phyloP scores from a whole-genome alignment of 2,113 vertebrate species.

The Ascaphus truei region DNA sequence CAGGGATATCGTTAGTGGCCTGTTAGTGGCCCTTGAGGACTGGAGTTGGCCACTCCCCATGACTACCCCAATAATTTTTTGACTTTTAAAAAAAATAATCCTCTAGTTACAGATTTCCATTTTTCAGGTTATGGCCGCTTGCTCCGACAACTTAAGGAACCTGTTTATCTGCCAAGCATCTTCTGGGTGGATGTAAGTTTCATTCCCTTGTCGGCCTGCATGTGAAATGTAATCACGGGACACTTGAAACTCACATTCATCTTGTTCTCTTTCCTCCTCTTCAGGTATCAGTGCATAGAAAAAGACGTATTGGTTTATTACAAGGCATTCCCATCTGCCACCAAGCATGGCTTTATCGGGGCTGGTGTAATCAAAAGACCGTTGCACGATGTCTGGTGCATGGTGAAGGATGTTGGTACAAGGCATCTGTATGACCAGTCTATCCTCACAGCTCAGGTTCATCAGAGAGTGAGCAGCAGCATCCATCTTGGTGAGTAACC shows the following conservation, averaged over 20 bases:
- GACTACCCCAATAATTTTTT: no score
- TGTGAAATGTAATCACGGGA: no score
- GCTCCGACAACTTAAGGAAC: conserved; percentile 74
- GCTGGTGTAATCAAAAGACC: conserved; percentile 77
- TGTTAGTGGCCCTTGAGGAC: no score
- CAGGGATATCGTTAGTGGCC: no score
- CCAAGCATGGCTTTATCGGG: conserved; percentile 84
- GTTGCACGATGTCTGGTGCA: conserved; percentile 69
- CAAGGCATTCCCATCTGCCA: conserved; percentile 74
- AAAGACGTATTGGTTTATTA: conserved; percentile 80
- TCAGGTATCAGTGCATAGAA: conserved; percentile 81
- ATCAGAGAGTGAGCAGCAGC: conserved; percentile 75
- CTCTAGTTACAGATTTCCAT: background rate
- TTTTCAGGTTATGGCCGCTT: conserved; percentile 80
- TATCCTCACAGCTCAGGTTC: conserved; percentile 74
- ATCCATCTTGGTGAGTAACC: conserved; percentile 81
- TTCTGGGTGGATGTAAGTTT: conserved; percentile 85
- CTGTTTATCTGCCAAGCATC: conserved; percentile 67
- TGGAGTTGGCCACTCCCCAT: no score
- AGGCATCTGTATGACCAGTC: conserved; percentile 78
- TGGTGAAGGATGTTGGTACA: conserved; percentile 78
- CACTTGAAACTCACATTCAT: no score
- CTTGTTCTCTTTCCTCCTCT: background rate
- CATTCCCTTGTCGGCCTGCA: background rate
- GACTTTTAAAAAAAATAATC: no score